A percentile compares a stretch with the other conserved stretches of the same genome.
Conservation (phyloP, 2,113 vertebrate genomes). For the Benitochromis conjunctus region DNA sequence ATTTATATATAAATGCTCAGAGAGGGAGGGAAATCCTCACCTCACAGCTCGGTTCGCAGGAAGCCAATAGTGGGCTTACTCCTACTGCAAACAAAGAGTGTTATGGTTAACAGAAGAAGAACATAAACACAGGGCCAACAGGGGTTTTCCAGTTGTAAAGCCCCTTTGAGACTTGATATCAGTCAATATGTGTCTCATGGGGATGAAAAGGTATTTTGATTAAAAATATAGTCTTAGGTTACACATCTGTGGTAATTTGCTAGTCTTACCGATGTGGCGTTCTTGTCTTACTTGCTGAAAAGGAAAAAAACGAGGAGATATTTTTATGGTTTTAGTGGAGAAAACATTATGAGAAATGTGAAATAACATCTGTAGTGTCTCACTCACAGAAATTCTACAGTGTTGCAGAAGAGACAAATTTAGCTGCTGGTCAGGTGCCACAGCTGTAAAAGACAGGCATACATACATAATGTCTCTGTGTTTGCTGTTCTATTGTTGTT, state of each 20-base stretch:
- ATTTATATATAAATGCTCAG: too few species aligned
- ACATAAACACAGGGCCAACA: neutral
- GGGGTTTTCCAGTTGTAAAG: neutral
- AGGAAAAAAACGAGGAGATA: neutral
- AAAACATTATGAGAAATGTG: neutral
- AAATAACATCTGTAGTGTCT: neutral
- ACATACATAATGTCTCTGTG: neutral
- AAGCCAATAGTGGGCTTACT: neutral
- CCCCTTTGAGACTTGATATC: neutral
- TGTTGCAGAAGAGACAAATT: neutral
- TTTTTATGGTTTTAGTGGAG: neutral
- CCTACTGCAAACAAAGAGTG: neutral
- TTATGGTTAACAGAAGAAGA: neutral
- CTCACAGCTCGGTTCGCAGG: neutral
- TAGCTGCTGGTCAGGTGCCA: neutral
- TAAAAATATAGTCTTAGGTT: neutral
- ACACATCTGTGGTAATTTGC: neutral
- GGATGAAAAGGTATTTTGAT: neutral
- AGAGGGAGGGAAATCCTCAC: conserved; percentile 21
- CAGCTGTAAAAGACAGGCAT: neutral
- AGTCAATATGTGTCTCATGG: neutral
- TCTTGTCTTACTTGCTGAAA: neutral
- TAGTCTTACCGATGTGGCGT: conserved; percentile 14
- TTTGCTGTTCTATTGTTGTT: neutral
- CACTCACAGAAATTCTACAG: conserved; percentile 30